Conservation (phyloP, 1,140 invertebrate species). For the Lutraria rhynchaena region DNA sequence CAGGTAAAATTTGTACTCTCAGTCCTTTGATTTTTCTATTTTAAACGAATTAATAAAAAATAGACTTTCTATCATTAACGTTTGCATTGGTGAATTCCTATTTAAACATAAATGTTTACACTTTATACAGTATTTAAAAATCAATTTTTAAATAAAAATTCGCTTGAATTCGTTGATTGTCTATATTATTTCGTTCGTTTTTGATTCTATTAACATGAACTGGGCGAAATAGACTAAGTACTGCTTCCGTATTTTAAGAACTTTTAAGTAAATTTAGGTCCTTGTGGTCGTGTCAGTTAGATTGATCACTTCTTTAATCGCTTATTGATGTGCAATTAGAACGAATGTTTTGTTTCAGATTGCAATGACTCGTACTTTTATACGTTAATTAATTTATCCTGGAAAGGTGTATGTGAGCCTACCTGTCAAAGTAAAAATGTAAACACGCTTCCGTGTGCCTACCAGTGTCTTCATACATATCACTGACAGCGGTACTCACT, state of each 20-base stretch:
- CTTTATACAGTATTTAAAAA: too few relatives aligned
- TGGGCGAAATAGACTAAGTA: constrained; percentile 6
- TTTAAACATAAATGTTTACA: too few relatives aligned
- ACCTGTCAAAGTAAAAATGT: constrained; percentile 19
- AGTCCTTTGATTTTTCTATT: too few relatives aligned
- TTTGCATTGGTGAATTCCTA: too few relatives aligned
- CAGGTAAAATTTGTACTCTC: too few relatives aligned
- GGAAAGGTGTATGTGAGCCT: neutral
- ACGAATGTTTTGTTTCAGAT: neutral
- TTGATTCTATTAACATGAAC: neutral
- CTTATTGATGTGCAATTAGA: neutral
- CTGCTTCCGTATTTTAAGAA: constrained; percentile 41
- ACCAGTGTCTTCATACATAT: neutral
- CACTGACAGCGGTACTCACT: neutral
- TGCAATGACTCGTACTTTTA: neutral
- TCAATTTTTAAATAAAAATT: too few relatives aligned
- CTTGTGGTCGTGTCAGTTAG: neutral
- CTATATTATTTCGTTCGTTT: constrained; percentile 10
- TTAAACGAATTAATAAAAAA: too few relatives aligned
- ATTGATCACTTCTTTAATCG: neutral
- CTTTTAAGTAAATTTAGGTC: neutral
- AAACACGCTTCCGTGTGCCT: constrained; percentile 26
- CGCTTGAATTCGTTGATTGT: too few relatives aligned
- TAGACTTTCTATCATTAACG: too few relatives aligned
- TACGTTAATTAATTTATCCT: neutral